Base-by-base conservation (phyloP, 1,140 invertebrate genomes). In the Metopolophium dirhodum region DNA sequence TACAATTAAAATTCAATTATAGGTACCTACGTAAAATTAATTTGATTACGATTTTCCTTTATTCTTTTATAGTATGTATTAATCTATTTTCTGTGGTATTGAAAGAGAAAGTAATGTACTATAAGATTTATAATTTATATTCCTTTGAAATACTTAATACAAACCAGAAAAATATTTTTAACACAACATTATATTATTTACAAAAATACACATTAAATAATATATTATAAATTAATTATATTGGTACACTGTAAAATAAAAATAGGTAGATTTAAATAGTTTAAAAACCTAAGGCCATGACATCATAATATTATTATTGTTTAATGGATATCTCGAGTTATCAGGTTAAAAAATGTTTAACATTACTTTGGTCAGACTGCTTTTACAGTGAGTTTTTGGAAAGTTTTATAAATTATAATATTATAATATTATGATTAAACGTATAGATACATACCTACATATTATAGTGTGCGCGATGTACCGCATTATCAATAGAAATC, bases 61-160 rank as follows among this genome's bases (percentile, higher is more conserved):
- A 47, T 22, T 87, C 30, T 87, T 87, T n/a, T n/a, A 87, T 87
- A 18, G 47, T 9, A 47, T 51, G 30, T n/a, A 30, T 49, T 88
- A 51, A 49, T 88, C 14, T 51, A 88, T 51, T 51, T 88, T 51
- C 47, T 22, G 47, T 35, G 22, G 18, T 51, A 51, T 88, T 88
- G 14, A 88, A 88, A 88, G 86, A 88, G 86, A 88, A 88, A 88
- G 47, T 51, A 88, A n/a, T 51, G 18, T 47, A 87, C 49, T 37
- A 23, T 22, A 37, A 37, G 35, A 83, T 37, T 22, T 9, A 83
- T 83, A 22, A 83, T 37, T 22, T 9, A 83, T 83, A 22, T 20
- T 83, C 2, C 35, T 83, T 37, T 37, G 18, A 83, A 35, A 83
- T 37, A 6, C 8, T 23, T 3, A 35, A 9, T 83, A 37, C 35